Percentiles rank a stretch among this genome's conserved stretches.
phyloP scores from a whole-genome alignment of 2,797 vertebrate genomes.

The Simalia tracyae region DNA sequence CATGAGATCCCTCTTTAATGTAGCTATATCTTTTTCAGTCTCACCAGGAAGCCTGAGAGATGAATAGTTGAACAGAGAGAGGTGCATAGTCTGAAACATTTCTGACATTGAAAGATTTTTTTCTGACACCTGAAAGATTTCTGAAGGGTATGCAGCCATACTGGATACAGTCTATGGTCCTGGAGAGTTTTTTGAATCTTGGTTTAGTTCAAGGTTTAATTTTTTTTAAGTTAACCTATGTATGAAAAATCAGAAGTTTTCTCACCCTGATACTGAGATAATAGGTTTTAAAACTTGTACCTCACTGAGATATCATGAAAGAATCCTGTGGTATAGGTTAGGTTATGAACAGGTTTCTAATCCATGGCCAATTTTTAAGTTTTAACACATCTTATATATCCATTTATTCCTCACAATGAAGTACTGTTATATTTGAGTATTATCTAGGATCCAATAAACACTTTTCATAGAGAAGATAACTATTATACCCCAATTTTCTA shows the following conservation, averaged over 20 bases:
- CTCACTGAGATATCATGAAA: background rate
- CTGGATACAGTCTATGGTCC: background rate
- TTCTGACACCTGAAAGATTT: background rate
- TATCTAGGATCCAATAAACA: background rate
- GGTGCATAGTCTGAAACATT: background rate
- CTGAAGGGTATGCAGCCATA: background rate
- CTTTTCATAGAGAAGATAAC: background rate
- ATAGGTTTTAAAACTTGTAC: background rate
- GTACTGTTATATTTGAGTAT: background rate
- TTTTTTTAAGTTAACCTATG: background rate
- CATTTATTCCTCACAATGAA: background rate
- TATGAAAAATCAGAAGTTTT: background rate
- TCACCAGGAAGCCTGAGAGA: background rate
- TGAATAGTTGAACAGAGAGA: background rate
- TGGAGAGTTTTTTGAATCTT: background rate
- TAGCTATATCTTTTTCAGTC: background rate
- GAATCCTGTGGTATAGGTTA: background rate
- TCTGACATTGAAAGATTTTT: background rate
- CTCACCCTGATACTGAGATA: background rate
- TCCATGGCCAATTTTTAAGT: background rate
- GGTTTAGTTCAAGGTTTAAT: background rate
- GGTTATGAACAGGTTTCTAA: background rate
- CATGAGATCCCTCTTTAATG: background rate
- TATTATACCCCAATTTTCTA: background rate
- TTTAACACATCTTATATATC: background rate